A percentile compares a stretch with the other conserved stretches of the same genome.
phyloP scores from a whole-genome alignment of 37 sponge, comb jelly and placozoan species.

The Oscarella lobularis region DNA sequence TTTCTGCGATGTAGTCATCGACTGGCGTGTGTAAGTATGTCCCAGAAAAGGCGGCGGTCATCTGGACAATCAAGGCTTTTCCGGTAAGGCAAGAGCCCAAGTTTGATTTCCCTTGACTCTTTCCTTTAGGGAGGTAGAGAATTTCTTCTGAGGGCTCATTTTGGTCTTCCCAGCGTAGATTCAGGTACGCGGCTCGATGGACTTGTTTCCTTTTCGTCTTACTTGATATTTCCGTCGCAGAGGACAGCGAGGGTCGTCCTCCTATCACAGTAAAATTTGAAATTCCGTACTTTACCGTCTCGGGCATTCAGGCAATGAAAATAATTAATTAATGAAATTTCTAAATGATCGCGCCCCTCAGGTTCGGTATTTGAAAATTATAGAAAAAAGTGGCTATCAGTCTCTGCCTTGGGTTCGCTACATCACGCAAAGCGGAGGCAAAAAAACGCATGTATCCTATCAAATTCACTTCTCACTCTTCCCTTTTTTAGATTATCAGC shows the following conservation, averaged over 20 bases:
- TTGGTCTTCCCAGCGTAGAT: constrained; percentile 88
- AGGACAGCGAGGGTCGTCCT: constrained; percentile 85
- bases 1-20: constrained; percentile 14
- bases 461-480: not conserved
- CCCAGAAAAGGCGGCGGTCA: constrained; percentile 73
- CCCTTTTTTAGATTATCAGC: constrained; percentile 39
- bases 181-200: constrained; percentile 27
- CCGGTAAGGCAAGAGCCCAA: constrained; percentile 50
- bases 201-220: not conserved
- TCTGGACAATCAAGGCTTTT: constrained; percentile 86
- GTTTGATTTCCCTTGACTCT: not conserved
- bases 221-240: constrained; percentile 21
- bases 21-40: constrained; percentile 74
- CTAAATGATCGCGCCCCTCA: too few species aligned
- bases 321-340: too few species aligned
- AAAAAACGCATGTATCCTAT: not conserved
- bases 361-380: constrained; percentile 96
- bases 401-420: constrained; percentile 98
- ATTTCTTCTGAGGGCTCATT: constrained; percentile 86
- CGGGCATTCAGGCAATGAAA: constrained; percentile 86
- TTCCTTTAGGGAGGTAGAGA: constrained; percentile 75
- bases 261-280: constrained; percentile 94
- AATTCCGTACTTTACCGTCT: constrained; percentile 97
- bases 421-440: constrained; percentile 94
- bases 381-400: constrained; percentile 99